Evolutionary conservation across 2,797 vertebrate genomes (phyloP).

Genomic region (Myotis findleyi): DNA sequence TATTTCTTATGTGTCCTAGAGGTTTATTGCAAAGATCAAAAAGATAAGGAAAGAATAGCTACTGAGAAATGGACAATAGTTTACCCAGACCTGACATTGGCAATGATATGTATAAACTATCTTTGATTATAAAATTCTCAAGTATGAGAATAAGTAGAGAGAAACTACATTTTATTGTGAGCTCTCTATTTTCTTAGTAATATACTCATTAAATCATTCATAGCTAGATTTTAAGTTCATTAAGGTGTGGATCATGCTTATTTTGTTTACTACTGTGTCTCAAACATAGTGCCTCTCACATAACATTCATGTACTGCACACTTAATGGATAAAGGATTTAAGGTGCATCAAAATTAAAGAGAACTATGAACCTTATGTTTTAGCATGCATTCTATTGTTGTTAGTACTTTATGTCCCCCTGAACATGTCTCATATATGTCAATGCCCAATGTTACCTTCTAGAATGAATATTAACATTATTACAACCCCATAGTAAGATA

Average conservation of each 20-base stretch:
- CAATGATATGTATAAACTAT: background rate
- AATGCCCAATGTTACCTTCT: background rate
- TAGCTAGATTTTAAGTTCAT: background rate
- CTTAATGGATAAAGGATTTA: background rate
- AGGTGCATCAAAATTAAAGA: background rate
- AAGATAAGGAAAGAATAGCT: background rate
- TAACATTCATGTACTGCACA: background rate
- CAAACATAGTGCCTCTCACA: background rate
- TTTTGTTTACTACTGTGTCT: background rate
- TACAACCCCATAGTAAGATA: background rate
- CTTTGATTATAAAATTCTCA: background rate
- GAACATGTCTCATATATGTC: background rate
- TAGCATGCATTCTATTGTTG: background rate
- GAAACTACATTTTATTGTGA: background rate
- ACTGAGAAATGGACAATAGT: background rate
- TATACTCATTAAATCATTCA: background rate
- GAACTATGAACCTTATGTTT: background rate
- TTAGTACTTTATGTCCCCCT: background rate
- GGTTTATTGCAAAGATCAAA: background rate
- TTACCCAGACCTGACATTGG: fast-evolving
- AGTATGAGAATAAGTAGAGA: background rate
- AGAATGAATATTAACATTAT: background rate
- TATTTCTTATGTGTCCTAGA: background rate
- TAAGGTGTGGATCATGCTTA: background rate
- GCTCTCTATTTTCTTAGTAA: background rate